Evolutionary conservation across 1,140 invertebrate species (phyloP).

Genomic region (Trialeurodes vaporariorum): DNA sequence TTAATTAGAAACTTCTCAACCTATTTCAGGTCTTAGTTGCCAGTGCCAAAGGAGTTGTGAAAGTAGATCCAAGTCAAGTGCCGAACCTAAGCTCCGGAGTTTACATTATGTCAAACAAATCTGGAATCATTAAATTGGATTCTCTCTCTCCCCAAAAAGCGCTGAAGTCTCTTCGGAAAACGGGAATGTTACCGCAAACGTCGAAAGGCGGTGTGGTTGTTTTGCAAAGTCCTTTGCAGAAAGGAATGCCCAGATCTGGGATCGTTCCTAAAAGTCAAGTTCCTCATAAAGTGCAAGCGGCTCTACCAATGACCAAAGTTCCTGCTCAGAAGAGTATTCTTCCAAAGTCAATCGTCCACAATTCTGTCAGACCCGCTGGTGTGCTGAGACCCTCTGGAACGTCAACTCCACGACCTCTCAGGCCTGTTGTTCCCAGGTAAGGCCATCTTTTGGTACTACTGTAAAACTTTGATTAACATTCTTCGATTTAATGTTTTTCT

Average conservation of each 20-base stretch:
- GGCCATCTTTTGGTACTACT: too few species aligned
- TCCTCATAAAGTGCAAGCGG: background rate
- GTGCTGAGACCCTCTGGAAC: background rate
- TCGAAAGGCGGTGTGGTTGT: constrained; percentile 6
- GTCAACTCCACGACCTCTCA: background rate
- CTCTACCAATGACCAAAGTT: background rate
- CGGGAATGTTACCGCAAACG: background rate
- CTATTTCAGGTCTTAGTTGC: constrained; percentile 38
- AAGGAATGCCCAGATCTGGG: background rate
- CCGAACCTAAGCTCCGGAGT: constrained; percentile 43
- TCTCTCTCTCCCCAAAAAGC: constrained; percentile 20
- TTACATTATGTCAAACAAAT: constrained; percentile 56
- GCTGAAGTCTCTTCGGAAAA: constrained; percentile 13
- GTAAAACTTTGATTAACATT: too few species aligned
- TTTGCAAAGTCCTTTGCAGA: background rate
- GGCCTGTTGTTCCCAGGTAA: too few species aligned
- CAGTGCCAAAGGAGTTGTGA: constrained; percentile 56
- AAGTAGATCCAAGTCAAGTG: constrained; percentile 58
- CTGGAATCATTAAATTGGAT: constrained; percentile 32
- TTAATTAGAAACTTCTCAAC: background rate
- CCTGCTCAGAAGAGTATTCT: constrained; percentile 1
- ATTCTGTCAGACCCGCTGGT: background rate
- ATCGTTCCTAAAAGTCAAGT: background rate
- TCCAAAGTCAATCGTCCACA: background rate
- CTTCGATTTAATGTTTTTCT: too few species aligned